Base-by-base conservation (phyloP, 2,113 vertebrate genomes). In the Bufo bufo region DNA sequence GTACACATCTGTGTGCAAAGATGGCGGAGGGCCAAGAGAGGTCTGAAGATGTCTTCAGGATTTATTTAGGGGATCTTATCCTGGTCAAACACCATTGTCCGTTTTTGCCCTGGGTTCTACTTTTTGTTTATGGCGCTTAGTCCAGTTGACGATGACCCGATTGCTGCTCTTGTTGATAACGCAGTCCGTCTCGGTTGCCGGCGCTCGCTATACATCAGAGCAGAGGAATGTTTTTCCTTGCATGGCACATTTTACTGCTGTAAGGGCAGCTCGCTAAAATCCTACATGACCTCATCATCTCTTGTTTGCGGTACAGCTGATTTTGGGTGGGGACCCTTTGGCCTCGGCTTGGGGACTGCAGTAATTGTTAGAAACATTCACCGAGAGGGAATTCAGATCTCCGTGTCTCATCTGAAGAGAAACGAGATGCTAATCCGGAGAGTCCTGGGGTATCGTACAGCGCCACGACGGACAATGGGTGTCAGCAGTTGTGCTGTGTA, bases 301-400 rank as follows among this genome's bases (percentile, higher is more conserved):
- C 82, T 33, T 45, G 65, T 74, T 75, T 33, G 84, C 58, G n/a
- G 4, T 85, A 85, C 72, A 77, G 54, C 84, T 85, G 84, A 85
- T 85, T 85, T 85, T 85, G 84, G 84, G 84, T 85, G 84, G 56
- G 47, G 71, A 85, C 33, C 82, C 20, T 33, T 71, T 77, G 71
- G 84, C 72, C 77, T 63, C 54, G n/a, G 58, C 54, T 33, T 63
- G 33, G 72, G 43, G 84, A 23, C 72, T 59, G 56, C 17, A 85
- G 54, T 66, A 49, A 84, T 84, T 84, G 82, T 84, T 71, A 23
- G 19, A 66, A 66, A 23, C 43, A 49, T 69, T 23, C 65, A 84
- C 82, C 82, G 69, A 84, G 65, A 20, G 65, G 82, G 82, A 84
- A 17, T 71, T 33, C 1, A 54, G 20, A 50, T 49, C 61, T 50